Evolutionary conservation across 2,888 invertebrate species (phyloP).

Genomic region (Seira ritae): DNA sequence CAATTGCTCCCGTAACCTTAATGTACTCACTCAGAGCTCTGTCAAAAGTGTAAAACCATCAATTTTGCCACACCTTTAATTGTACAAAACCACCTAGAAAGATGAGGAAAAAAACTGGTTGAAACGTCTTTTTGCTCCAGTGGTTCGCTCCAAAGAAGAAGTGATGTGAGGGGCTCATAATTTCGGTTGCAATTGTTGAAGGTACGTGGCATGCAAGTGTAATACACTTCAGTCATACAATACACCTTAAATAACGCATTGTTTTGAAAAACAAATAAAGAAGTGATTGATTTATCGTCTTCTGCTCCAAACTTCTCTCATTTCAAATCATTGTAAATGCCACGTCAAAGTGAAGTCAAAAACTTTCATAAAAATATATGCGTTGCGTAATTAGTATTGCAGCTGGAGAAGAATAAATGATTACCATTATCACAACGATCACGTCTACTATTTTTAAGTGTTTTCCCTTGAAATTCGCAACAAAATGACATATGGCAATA

Average conservation of each 20-base stretch:
- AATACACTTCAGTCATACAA: slow-evolving; percentile 38
- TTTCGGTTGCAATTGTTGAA: not conserved
- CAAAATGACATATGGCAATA: slow-evolving; percentile 4
- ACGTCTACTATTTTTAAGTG: not conserved
- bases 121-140: not conserved
- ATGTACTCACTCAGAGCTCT: slow-evolving; percentile 35
- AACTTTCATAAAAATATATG: not conserved
- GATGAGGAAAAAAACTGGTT: slow-evolving; percentile 48
- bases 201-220: slow-evolving; percentile 51
- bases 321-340: not conserved
- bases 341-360: too few relatives aligned
- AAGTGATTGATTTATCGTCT: slow-evolving; percentile 56
- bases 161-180: not conserved
- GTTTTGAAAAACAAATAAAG: slow-evolving; percentile 12
- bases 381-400: not conserved
- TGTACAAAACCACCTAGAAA: slow-evolving; percentile 26
- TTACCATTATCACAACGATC: too few relatives aligned
- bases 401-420: not conserved
- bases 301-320: not conserved
- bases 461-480: not conserved
- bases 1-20: slow-evolving; percentile 36
- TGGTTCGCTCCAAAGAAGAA: not conserved
- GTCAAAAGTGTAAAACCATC: slow-evolving; percentile 59
- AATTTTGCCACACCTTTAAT: slow-evolving; percentile 57
- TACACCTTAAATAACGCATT: not conserved